Evolutionary conservation across 2,888 invertebrate species (phyloP), one percentile per base, ranked within the genome.

Genomic region (Junonia oenone): DNA sequence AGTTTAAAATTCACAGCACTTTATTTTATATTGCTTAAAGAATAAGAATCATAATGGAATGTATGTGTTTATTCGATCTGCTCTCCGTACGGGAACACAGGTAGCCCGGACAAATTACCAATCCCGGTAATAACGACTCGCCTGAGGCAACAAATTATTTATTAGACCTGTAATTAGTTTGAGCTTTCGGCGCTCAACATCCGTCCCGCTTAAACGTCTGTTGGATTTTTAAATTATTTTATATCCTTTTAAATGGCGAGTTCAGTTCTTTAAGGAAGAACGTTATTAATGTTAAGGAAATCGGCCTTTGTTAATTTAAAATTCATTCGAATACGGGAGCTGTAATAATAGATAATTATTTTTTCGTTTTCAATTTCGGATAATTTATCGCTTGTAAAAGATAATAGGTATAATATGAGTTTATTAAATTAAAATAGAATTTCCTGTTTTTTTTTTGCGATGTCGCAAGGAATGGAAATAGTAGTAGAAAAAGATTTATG

Each of bases 41-140:
- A 14, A 26, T 48, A 55, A 48, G 47, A 15, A 38, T 2, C 26
- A 22, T 48, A 49, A 27, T 55, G n/a, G 8, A 19, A 15, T 43
- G 46, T 33, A 45, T 14, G 17, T 45, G 31, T 26, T 29, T 14
- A 31, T 38, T 40, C 35, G 47, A 68, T 59, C 15, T 17, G 22
- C 8, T 64, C 51, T 49, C 48, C 60, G 58, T 76, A 72, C 70
- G 73, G 75, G 75, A 83, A 84, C 76, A 83, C 84, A 80, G 83
- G 87, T 86, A 87, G 86, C 84, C 64, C 73, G 69, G 81, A 76
- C 78, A 76, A 78, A 86, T 83, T 81, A 84, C 76, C 77, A 77
- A 83, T 81, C 76, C 73, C 63, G 68, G 73, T 80, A 80, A 86
- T 83, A 81, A 76, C 75, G 65, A 62, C 71, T 69, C 65, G 71